These are phyloP conservation scores for Gambusia yucatana DNA, from an alignment of 2,797 vertebrate genomes.

Conservation along the genomic window DNA sequence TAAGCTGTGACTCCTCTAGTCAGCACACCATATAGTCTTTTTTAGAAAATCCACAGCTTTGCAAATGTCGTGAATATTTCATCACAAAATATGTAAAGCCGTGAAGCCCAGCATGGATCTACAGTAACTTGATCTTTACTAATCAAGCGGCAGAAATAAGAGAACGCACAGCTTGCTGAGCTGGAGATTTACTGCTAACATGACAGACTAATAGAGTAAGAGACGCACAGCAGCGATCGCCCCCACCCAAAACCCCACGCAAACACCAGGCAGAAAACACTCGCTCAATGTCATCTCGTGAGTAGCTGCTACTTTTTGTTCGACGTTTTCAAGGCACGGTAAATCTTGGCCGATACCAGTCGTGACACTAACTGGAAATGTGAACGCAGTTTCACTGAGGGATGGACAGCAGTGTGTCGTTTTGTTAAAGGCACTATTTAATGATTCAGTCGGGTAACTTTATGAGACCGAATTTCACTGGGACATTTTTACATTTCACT, in stretches of 20 bases:
- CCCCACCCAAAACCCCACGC: neutral
- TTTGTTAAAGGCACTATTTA: neutral
- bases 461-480: neutral
- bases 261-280: slow-evolving; percentile 3
- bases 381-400: neutral
- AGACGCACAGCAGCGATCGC: neutral
- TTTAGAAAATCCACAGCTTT: slow-evolving; percentile 48
- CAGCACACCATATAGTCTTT: slow-evolving; percentile 1
- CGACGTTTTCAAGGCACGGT: neutral
- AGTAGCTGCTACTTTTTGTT: neutral
- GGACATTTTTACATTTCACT: neutral
- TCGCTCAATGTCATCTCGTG: neutral
- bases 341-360: neutral
- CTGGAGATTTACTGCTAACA: slow-evolving; percentile 26
- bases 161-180: slow-evolving; percentile 28
- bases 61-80: slow-evolving; percentile 70
- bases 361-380: neutral
- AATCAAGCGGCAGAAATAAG: slow-evolving; percentile 41
- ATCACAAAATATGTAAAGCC: slow-evolving; percentile 60
- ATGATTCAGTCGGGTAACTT: neutral
- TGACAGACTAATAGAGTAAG: slow-evolving; percentile 25
- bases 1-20: slow-evolving; percentile 3
- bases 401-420: neutral
- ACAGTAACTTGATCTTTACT: slow-evolving; percentile 53
- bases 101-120: slow-evolving; percentile 25